A percentile compares a stretch with the other conserved stretches of the same genome.
These are phyloP conservation scores for Labeo calbasu DNA, from an alignment of 2,797 vertebrate species.

Conservation along the genomic window DNA sequence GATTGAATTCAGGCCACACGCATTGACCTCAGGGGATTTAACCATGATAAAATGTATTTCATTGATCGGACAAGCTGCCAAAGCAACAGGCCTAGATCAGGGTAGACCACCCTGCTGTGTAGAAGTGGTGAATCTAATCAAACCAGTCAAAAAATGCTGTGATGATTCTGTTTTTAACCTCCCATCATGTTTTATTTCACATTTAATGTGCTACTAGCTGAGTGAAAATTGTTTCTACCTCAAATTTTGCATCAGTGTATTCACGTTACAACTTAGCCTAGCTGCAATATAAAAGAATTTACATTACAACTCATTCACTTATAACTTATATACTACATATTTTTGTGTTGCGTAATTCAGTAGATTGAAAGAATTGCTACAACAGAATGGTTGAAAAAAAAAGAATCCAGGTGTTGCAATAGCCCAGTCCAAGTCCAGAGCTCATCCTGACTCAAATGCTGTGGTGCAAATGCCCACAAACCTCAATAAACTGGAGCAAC, in stretches of 20 bases:
- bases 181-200: not conserved
- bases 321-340: not conserved
- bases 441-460: too few species aligned
- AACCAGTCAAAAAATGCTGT: not conserved
- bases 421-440: too few species aligned
- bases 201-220: not conserved
- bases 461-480: too few species aligned
- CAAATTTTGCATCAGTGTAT: not conserved
- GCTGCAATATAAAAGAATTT: not conserved
- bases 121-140: not conserved
- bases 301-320: not conserved
- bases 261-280: not conserved
- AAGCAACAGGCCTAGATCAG: slow-evolving; percentile 2
- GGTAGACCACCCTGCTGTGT: not conserved
- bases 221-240: not conserved
- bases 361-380: too few species aligned
- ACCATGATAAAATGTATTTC: slow-evolving; percentile 15
- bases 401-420: too few species aligned
- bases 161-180: not conserved
- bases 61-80: not conserved
- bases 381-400: too few species aligned
- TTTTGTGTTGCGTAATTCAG: not conserved
- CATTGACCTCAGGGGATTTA: not conserved
- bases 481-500: too few species aligned
- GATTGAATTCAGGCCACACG: slow-evolving; percentile 37